Conservation (phyloP, 2,888 invertebrate genomes). For the Phortica okadai region DNA sequence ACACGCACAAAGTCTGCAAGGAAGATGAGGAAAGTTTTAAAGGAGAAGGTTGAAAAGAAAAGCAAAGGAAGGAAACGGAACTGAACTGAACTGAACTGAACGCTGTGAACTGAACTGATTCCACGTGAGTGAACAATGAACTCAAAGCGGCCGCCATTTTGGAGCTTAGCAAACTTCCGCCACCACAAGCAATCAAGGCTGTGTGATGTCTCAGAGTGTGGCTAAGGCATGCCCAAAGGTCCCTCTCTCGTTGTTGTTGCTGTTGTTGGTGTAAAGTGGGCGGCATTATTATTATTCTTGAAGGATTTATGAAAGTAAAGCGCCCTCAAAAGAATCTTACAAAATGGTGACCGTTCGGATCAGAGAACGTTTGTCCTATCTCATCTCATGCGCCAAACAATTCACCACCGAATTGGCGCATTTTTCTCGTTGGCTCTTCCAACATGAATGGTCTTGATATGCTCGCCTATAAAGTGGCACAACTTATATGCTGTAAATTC, state of each 20-base stretch:
- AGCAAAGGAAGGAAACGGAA: not conserved
- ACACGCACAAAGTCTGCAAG: not conserved
- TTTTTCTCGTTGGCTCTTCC: too few species aligned
- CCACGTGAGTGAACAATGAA: slow-evolving; percentile 5
- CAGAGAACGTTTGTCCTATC: not conserved
- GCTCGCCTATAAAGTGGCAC: not conserved
- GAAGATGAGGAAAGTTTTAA: not conserved
- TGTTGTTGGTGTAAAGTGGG: not conserved
- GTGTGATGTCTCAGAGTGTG: not conserved
- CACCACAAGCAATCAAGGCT: not conserved
- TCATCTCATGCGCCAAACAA: too few species aligned
- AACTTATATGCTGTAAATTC: slow-evolving; percentile 17
- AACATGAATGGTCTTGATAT: not conserved
- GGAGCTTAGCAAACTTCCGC: not conserved
- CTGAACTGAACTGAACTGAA: not conserved
- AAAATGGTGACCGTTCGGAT: too few species aligned
- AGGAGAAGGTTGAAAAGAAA: not conserved
- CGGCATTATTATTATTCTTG: slow-evolving; percentile 34
- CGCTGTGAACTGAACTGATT: slow-evolving; percentile 4
- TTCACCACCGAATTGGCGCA: too few species aligned
- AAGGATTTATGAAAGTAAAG: too few species aligned
- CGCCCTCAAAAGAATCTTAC: too few species aligned
- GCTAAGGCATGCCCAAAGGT: slow-evolving; percentile 45
- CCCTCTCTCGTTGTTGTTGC: slow-evolving; percentile 37
- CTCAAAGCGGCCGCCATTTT: not conserved